Conservation (phyloP, 2,113 vertebrate genomes). For the Bos javanicus region DNA sequence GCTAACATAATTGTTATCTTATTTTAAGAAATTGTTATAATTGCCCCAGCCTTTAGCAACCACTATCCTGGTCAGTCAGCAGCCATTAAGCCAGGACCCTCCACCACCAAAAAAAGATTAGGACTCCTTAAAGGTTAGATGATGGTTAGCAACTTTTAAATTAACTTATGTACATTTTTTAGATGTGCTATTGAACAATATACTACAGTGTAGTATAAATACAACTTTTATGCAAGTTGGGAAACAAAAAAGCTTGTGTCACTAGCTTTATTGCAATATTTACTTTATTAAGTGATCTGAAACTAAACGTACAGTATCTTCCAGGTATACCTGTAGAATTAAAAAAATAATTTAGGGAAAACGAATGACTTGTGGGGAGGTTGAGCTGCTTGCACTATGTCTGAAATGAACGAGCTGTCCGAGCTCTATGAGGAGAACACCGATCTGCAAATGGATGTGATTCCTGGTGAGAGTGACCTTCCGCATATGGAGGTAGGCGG, state of each 20-base stretch:
- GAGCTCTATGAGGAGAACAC: conserved; percentile 63
- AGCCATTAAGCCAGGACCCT: background rate
- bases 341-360: background rate
- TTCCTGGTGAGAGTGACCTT: conserved; percentile 48
- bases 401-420: conserved; percentile 56
- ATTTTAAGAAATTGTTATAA: background rate
- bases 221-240: background rate
- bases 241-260: background rate
- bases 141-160: background rate
- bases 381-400: background rate
- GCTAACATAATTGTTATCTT: background rate
- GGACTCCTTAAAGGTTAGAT: background rate
- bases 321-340: background rate
- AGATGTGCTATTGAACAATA: background rate
- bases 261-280: background rate
- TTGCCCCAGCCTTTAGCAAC: background rate
- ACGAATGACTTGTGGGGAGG: background rate
- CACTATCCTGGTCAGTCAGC: background rate
- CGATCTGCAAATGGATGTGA: conserved; percentile 68
- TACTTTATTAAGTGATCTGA: background rate
- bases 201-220: background rate
- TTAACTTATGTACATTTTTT: background rate
- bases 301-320: background rate
- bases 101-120: background rate
- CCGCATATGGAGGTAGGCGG: conserved; percentile 71